A percentile compares a stretch with the other conserved stretches of the same genome.
Conservation (phyloP, 2,113 vertebrate species). For the Dipodomys stephensi region DNA sequence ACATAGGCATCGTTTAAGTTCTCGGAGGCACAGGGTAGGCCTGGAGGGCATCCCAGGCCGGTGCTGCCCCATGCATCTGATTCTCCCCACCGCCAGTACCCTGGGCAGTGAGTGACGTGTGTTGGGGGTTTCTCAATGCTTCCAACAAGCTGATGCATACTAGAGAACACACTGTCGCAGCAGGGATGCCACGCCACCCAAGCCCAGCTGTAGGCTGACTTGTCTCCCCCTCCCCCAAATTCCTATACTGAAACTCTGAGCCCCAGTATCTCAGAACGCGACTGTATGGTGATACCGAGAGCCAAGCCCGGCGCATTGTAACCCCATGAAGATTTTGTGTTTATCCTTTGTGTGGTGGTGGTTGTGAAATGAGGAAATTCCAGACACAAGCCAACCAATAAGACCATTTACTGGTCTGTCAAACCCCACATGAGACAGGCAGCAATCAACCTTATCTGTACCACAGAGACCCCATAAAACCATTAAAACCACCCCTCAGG, state of each 20-base stretch:
- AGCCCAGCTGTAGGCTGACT: background rate
- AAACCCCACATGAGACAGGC: background rate
- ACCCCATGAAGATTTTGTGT: background rate
- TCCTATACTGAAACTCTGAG: background rate
- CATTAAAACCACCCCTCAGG: background rate
- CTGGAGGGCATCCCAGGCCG: background rate
- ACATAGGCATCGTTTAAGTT: background rate
- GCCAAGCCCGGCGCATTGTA: no score
- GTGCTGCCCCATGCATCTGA: background rate
- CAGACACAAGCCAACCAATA: slow-evolving; percentile 61
- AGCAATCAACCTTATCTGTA: background rate
- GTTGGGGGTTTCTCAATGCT: fast-evolving
- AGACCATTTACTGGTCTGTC: slow-evolving; percentile 4
- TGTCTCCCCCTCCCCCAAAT: background rate
- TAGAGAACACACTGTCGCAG: background rate
- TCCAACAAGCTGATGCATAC: background rate
- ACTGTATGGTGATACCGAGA: background rate
- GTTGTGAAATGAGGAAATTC: slow-evolving; percentile 54
- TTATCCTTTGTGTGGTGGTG: slow-evolving; percentile 13
- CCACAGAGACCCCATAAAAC: background rate
- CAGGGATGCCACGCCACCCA: background rate
- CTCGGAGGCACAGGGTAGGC: background rate
- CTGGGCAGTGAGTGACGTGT: fast-evolving
- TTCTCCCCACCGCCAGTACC: fast-evolving
- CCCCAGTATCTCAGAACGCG: background rate